Conservation (phyloP, 2,113 vertebrate species). For the Psettodes erumei region DNA sequence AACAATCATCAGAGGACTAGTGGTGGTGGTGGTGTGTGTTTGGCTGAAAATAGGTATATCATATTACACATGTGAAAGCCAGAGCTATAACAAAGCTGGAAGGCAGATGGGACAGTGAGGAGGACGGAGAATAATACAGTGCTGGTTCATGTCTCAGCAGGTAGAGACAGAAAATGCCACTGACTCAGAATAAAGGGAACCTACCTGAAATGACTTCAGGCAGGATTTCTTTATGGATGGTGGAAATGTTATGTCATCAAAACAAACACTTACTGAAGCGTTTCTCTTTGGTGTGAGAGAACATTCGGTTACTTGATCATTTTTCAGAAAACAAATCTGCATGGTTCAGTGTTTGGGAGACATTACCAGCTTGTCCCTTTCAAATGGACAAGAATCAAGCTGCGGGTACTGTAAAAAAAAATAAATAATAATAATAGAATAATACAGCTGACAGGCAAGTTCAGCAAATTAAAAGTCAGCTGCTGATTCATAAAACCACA, state of each 20-base stretch:
- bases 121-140: not conserved
- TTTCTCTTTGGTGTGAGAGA: not conserved
- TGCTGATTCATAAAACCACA: constrained; percentile 51
- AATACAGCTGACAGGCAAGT: not conserved
- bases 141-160: not conserved
- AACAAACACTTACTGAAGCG: not conserved
- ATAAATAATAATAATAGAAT: too few relatives aligned
- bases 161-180: not conserved
- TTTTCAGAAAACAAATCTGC: not conserved
- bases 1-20: not conserved
- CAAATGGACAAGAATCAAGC: not conserved
- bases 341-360: not conserved
- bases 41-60: not conserved
- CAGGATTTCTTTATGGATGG: not conserved
- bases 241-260: not conserved
- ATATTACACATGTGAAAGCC: constrained; percentile 7
- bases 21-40: not conserved
- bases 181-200: not conserved
- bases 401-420: too few relatives aligned
- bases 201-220: not conserved
- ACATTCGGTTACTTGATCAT: not conserved
- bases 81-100: constrained; percentile 10
- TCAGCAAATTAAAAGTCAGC: constrained; percentile 16
- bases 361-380: not conserved
- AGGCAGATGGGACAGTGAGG: not conserved